phyloP scores from a whole-genome alignment of 1,140 invertebrate species.

The Drosophila chauvacae region DNA sequence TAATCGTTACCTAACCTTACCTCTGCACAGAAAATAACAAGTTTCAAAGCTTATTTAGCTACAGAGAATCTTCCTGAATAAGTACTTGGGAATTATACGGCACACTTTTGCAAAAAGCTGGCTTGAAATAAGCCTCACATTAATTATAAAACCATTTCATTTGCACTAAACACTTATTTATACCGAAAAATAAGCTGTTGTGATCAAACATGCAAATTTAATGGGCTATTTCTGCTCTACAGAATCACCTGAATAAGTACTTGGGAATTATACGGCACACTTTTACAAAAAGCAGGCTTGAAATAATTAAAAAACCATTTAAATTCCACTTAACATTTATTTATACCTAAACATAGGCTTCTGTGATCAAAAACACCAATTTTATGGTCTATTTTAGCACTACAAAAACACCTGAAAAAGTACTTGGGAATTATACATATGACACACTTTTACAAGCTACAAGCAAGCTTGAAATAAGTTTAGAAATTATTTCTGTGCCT shows the following conservation, averaged over 20 bases:
- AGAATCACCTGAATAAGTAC: not conserved
- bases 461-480: rapidly evolving
- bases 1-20: not conserved
- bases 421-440: not conserved
- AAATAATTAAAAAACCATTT: too few relatives aligned
- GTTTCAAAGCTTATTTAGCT: too few relatives aligned
- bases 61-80: not conserved
- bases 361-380: not conserved
- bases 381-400: not conserved
- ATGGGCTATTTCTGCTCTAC: not conserved
- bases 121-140: too few relatives aligned
- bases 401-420: not conserved
- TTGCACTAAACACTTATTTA: not conserved
- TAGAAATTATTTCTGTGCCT: not conserved
- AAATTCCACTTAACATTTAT: not conserved
- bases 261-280: not conserved
- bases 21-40: too few relatives aligned
- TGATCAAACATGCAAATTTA: not conserved
- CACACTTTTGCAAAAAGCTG: too few relatives aligned
- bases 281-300: not conserved
- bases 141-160: too few relatives aligned
- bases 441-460: not conserved
- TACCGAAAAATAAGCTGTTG: not conserved
- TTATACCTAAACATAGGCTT: not conserved
- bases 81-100: not conserved